A percentile compares a stretch with the other conserved stretches of the same genome.
phyloP scores from a whole-genome alignment of 2,797 vertebrate genomes.

The Delichon dasypus region DNA sequence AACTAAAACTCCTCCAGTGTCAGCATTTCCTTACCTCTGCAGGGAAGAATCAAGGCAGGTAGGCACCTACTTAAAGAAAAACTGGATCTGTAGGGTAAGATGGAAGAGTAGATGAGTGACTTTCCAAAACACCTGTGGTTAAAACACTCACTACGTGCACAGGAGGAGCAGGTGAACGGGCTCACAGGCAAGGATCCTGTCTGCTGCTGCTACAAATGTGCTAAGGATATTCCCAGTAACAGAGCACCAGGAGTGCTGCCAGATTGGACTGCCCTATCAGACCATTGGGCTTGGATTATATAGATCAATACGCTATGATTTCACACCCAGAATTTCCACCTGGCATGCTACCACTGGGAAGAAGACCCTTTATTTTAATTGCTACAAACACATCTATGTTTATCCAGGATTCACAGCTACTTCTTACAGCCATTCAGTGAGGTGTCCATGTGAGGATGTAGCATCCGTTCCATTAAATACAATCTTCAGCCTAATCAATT shows the following conservation, averaged over 20 bases:
- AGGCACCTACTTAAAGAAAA: neutral
- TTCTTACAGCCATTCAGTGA: neutral
- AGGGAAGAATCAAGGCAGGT: neutral
- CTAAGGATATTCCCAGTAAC: neutral
- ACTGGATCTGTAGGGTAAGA: neutral
- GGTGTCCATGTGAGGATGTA: neutral
- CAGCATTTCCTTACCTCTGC: neutral
- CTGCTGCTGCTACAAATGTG: neutral
- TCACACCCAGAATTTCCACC: neutral
- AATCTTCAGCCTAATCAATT: neutral
- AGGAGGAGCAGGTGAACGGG: neutral
- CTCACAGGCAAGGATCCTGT: neutral
- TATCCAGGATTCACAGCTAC: neutral
- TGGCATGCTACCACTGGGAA: neutral
- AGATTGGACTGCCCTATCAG: neutral
- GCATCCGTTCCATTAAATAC: neutral
- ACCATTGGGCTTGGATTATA: accelerated
- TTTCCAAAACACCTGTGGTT: neutral
- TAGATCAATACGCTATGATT: neutral
- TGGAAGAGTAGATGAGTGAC: neutral
- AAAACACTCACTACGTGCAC: neutral
- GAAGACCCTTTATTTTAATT: neutral
- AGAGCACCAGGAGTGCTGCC: neutral
- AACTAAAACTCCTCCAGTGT: neutral
- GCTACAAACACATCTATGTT: neutral